phyloP scores from a whole-genome alignment of 2,797 vertebrate species.

The Gymnoscopelus microlampas region DNA sequence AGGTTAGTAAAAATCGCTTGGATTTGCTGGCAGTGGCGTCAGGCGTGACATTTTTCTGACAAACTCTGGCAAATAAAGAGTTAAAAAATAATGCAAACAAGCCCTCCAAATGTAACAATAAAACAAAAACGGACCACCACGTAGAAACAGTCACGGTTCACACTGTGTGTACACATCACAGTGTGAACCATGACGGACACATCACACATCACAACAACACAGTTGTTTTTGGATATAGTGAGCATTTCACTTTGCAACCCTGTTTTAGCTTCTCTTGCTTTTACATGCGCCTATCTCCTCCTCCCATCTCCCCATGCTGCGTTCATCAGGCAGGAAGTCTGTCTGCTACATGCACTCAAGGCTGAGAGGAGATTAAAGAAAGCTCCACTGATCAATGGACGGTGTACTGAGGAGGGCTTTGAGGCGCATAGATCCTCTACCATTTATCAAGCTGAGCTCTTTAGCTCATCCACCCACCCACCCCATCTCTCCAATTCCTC shows the following conservation, averaged over 20 bases:
- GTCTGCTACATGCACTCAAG: constrained; percentile 35
- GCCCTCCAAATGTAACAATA: too few species aligned
- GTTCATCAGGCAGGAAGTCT: constrained; percentile 20
- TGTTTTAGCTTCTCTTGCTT: background rate
- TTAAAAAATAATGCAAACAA: too few species aligned
- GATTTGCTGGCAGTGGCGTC: too few species aligned
- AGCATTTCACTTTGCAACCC: background rate
- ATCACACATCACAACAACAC: too few species aligned
- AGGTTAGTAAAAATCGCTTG: too few species aligned
- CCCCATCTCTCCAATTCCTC: constrained; percentile 24
- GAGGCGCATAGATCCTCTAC: constrained; percentile 38
- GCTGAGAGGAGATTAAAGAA: constrained; percentile 58
- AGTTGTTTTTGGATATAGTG: background rate
- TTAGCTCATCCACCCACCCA: constrained; percentile 8
- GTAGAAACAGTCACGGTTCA: too few species aligned
- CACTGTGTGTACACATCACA: too few species aligned
- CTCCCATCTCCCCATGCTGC: constrained; percentile 11
- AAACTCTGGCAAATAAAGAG: too few species aligned
- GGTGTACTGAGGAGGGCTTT: constrained; percentile 40
- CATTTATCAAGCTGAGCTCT: constrained; percentile 19
- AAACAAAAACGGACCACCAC: too few species aligned
- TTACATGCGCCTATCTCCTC: background rate
- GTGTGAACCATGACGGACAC: too few species aligned
- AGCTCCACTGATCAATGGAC: constrained; percentile 55
- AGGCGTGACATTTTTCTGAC: too few species aligned